Conservation (phyloP, 1,140 invertebrate species). For the Homalodisca vitripennis region DNA sequence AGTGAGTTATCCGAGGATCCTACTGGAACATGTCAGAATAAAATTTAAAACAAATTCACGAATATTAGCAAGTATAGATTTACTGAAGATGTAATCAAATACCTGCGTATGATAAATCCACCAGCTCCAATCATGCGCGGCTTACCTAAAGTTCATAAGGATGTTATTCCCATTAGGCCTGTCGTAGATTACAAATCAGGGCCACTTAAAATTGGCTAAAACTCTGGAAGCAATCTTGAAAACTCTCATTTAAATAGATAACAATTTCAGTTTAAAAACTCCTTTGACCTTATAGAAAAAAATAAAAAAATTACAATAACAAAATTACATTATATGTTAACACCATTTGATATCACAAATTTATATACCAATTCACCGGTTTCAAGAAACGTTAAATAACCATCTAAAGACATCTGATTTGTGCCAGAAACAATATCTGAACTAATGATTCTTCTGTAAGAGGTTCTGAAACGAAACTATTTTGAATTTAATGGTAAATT, state of each 20-base stretch:
- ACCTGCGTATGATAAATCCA: background rate
- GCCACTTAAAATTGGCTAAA: background rate
- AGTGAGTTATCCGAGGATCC: background rate
- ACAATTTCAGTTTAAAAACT: background rate
- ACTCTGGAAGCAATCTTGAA: background rate
- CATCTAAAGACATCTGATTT: background rate
- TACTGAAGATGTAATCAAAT: background rate
- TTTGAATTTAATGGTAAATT: background rate
- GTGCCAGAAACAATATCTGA: background rate
- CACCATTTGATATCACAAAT: background rate
- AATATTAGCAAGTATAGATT: background rate
- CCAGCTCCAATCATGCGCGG: background rate
- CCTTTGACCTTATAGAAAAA: background rate
- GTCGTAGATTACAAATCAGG: background rate
- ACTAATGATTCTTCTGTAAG: background rate
- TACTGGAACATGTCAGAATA: background rate
- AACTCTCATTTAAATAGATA: background rate
- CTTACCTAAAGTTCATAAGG: background rate
- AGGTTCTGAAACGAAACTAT: background rate
- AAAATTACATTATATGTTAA: background rate
- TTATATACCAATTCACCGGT: background rate
- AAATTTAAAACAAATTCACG: background rate
- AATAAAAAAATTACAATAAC: background rate
- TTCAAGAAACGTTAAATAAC: background rate
- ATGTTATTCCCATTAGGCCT: background rate